A percentile compares a stretch with the other conserved stretches of the same genome.
These are phyloP conservation scores for Triplophysa yarkandensis DNA, from an alignment of 2,797 vertebrate genomes.

Conservation along the genomic window DNA sequence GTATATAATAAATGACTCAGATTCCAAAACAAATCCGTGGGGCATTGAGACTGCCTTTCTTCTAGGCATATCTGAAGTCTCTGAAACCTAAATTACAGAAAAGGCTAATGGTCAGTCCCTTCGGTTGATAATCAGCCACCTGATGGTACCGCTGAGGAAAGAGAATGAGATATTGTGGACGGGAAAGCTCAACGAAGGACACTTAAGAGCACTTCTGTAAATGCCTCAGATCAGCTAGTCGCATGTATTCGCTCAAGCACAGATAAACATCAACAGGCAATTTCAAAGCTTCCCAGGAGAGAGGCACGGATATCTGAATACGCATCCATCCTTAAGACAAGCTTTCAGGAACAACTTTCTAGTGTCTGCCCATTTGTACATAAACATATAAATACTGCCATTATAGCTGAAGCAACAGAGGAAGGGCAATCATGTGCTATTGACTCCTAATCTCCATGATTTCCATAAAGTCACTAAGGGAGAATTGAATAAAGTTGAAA, in stretches of 20 bases:
- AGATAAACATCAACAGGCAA: constrained; percentile 51
- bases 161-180: constrained; percentile 55
- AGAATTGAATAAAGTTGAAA: constrained; percentile 19
- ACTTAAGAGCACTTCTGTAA: constrained; percentile 6
- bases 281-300: constrained; percentile 34
- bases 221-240: background rate
- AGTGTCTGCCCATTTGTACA: background rate
- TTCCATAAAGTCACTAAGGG: background rate
- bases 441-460: constrained; percentile 11
- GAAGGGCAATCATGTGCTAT: background rate
- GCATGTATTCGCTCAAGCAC: constrained; percentile 18
- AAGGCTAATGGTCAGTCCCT: constrained; percentile 63
- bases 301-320: constrained; percentile 13
- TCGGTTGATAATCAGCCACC: constrained; percentile 68
- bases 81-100: constrained; percentile 69
- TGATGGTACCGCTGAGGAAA: constrained; percentile 53
- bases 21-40: constrained; percentile 4
- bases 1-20: constrained; percentile 32
- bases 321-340: constrained; percentile 7
- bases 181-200: constrained; percentile 10
- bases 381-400: constrained; percentile 7
- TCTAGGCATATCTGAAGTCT: constrained; percentile 58
- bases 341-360: constrained; percentile 29
- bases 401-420: background rate
- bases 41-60: constrained; percentile 41